Conservation (phyloP, 2,888 invertebrate genomes). For the Dasypolia templi region DNA sequence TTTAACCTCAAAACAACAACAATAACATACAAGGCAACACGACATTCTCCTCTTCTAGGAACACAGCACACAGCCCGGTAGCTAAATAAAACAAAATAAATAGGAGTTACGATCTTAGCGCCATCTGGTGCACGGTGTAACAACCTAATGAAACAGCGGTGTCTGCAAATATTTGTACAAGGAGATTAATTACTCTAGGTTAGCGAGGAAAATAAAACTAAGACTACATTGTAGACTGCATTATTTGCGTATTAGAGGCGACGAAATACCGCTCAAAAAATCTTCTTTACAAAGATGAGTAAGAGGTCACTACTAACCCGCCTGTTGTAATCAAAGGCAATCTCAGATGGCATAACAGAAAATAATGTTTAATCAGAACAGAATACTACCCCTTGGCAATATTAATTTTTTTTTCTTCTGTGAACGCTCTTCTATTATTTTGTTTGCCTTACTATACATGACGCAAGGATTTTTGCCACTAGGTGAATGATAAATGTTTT, state of each 20-base stretch:
- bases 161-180: conserved; percentile 68
- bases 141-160: conserved; percentile 79
- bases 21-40: conserved; percentile 1
- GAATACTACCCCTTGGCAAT: too few species aligned
- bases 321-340: too few species aligned
- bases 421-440: too few species aligned
- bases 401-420: too few species aligned
- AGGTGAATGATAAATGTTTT: too few species aligned
- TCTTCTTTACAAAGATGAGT: too few species aligned
- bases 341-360: too few species aligned
- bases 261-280: too few species aligned
- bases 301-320: too few species aligned
- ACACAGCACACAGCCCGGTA: conserved; percentile 55
- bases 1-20: neutral
- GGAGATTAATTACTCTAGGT: conserved; percentile 64
- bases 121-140: conserved; percentile 69
- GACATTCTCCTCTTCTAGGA: conserved; percentile 35
- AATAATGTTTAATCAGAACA: too few species aligned
- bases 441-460: too few species aligned
- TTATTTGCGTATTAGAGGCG: neutral
- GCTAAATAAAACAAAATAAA: conserved; percentile 81
- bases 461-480: too few species aligned
- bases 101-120: conserved; percentile 83
- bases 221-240: neutral
- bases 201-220: conserved; percentile 50